phyloP scores from a whole-genome alignment of 2,113 vertebrate genomes.

The Etia nguti region DNA sequence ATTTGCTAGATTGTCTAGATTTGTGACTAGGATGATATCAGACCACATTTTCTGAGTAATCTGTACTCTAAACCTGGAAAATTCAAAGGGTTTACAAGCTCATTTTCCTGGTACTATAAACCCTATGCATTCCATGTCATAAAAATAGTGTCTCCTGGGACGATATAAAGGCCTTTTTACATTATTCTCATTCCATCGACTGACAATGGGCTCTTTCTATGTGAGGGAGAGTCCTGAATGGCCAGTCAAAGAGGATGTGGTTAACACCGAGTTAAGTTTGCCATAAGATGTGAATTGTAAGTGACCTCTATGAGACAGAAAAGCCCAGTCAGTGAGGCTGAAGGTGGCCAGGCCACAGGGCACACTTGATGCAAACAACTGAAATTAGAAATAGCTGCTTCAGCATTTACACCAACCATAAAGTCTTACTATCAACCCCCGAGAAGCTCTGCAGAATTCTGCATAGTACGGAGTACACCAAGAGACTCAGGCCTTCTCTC shows the following conservation, averaged over 20 bases:
- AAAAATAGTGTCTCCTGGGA: neutral
- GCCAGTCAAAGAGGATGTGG: constrained; percentile 42
- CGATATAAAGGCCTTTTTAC: constrained; percentile 21
- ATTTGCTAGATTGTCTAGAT: neutral
- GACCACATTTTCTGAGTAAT: neutral
- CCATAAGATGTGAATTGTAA: constrained; percentile 45
- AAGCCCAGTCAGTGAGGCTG: neutral
- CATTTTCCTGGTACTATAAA: neutral
- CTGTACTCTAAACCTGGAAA: neutral
- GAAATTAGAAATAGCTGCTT: constrained; percentile 9
- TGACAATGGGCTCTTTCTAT: constrained; percentile 26
- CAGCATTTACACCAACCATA: neutral
- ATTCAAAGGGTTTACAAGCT: too few relatives aligned
- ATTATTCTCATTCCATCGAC: neutral
- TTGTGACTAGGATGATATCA: neutral
- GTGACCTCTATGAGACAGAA: constrained; percentile 33
- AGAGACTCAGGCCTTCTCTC: neutral
- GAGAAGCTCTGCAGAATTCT: neutral
- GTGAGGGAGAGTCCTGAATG: neutral
- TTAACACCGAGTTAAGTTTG: constrained; percentile 26
- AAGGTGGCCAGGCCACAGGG: neutral
- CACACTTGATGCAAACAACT: constrained; percentile 22
- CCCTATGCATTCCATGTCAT: neutral
- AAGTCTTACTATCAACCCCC: neutral
- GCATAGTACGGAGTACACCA: neutral